Percentiles rank a stretch among this genome's conserved stretches.
Evolutionary conservation across 53 echinoderm and acorn worm genomes (phyloP).

Genomic region (Echinometra lucunter): DNA sequence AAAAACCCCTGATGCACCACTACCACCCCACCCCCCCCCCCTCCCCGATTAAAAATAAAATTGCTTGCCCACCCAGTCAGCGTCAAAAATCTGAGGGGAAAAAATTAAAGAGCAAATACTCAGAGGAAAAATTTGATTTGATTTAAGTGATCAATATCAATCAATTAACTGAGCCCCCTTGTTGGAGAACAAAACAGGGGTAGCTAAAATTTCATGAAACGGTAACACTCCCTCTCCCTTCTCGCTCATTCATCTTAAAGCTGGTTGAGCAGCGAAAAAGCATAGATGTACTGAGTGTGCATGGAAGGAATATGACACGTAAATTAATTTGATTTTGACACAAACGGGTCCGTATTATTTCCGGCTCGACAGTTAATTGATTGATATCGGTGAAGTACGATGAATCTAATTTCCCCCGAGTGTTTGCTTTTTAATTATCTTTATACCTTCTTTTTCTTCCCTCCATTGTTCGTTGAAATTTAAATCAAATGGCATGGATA

Average conservation of each 20-base stretch:
- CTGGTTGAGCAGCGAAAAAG: not conserved
- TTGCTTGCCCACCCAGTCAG: too few relatives aligned
- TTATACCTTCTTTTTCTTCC: not conserved
- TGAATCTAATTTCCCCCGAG: not conserved
- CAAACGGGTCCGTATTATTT: not conserved
- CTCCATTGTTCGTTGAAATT: not conserved
- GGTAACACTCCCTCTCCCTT: too few relatives aligned
- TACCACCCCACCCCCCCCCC: not conserved
- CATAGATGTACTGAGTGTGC: not conserved
- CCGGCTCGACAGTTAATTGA: not conserved
- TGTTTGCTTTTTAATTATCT: not conserved
- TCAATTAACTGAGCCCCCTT: too few relatives aligned
- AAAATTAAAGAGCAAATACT: too few relatives aligned
- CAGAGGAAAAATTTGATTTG: too few relatives aligned
- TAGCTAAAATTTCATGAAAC: too few relatives aligned
- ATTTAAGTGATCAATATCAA: too few relatives aligned
- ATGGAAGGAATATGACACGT: not conserved
- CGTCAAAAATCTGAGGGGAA: too few relatives aligned
- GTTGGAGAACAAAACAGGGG: too few relatives aligned
- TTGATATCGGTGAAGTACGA: not conserved
- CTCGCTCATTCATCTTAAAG: not conserved
- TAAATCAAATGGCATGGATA: too few relatives aligned
- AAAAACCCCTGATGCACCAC: too few relatives aligned
- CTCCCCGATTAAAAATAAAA: too few relatives aligned
- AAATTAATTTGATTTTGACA: not conserved